Percentiles rank a stretch among this genome's conserved stretches.
phyloP scores from a whole-genome alignment of 1,140 invertebrate species.

The Danaus melanippus region DNA sequence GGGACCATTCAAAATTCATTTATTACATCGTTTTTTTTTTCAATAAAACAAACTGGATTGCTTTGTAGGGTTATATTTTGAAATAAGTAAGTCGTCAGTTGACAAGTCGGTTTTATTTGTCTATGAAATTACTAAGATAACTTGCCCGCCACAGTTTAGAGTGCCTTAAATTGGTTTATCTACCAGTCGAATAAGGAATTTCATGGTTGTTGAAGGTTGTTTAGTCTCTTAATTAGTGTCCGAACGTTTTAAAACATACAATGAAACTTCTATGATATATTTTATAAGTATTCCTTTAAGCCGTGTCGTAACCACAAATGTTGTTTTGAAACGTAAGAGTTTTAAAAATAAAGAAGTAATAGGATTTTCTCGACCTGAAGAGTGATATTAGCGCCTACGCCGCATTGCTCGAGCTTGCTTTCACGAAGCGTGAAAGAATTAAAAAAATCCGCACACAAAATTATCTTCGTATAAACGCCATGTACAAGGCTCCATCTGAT shows the following conservation, averaged over 20 bases:
- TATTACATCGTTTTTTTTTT: conserved; percentile 16
- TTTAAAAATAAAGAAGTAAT: conserved; percentile 11
- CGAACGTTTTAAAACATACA: conserved; percentile 34
- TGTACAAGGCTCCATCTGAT: conserved; percentile 67
- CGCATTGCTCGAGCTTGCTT: conserved; percentile 20
- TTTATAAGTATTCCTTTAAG: conserved; percentile 1
- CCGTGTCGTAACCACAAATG: conserved; percentile 10
- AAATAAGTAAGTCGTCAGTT: conserved; percentile 16
- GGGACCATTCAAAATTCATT: conserved; percentile 44
- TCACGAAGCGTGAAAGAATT: conserved; percentile 41
- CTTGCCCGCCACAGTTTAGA: conserved; percentile 43
- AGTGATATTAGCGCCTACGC: conserved; percentile 45
- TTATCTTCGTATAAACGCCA: conserved; percentile 70
- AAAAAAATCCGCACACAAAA: conserved; percentile 63
- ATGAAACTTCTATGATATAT: conserved; percentile 31
- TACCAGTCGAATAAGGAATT: conserved; percentile 56
- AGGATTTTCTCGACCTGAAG: conserved; percentile 20
- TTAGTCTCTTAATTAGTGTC: conserved; percentile 60
- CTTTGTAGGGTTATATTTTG: conserved; percentile 6
- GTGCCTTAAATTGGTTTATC: conserved; percentile 56
- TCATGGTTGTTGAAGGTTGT: conserved; percentile 56
- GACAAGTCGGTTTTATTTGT: conserved; percentile 51
- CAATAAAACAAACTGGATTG: conserved; percentile 9
- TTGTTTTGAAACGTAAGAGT: conserved; percentile 10
- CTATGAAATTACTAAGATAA: conserved; percentile 44